These are phyloP conservation scores for Sabatieria punctata DNA, from an alignment of 2,888 invertebrate species.

Conservation along the genomic window DNA sequence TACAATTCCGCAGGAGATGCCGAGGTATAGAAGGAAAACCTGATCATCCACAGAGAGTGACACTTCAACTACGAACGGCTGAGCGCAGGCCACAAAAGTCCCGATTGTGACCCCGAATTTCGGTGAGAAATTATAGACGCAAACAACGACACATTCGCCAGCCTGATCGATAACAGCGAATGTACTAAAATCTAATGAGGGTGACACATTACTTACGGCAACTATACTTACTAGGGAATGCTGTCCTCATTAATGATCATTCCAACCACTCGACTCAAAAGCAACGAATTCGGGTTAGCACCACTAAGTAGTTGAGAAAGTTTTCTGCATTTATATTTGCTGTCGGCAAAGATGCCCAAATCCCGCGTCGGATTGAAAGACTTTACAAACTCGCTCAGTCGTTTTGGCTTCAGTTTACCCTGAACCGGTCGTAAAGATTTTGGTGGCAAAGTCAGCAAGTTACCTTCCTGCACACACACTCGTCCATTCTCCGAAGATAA, in stretches of 20 bases:
- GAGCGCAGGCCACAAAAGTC: conserved; percentile 62
- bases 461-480: neutral
- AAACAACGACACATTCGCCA: conserved; percentile 45
- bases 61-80: conserved; percentile 40
- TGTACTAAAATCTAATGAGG: no score
- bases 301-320: conserved; percentile 44
- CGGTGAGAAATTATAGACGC: conserved; percentile 64
- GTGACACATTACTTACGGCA: no score
- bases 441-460: no score
- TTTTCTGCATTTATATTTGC: neutral
- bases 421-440: no score
- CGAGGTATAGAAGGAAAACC: no score
- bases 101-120: conserved; percentile 66
- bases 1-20: no score
- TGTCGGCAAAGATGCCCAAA: neutral
- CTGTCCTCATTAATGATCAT: conserved; percentile 52
- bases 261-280: conserved; percentile 61
- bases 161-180: neutral
- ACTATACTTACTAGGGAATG: conserved; percentile 3
- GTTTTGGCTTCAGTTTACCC: conserved; percentile 16
- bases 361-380: neutral
- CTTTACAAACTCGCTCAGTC: neutral
- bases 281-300: conserved; percentile 48
- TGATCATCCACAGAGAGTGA: neutral
- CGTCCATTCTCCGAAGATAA: neutral